phyloP scores from a whole-genome alignment of 2,888 invertebrate genomes.

The Scaptomyza cyrtandrae region DNA sequence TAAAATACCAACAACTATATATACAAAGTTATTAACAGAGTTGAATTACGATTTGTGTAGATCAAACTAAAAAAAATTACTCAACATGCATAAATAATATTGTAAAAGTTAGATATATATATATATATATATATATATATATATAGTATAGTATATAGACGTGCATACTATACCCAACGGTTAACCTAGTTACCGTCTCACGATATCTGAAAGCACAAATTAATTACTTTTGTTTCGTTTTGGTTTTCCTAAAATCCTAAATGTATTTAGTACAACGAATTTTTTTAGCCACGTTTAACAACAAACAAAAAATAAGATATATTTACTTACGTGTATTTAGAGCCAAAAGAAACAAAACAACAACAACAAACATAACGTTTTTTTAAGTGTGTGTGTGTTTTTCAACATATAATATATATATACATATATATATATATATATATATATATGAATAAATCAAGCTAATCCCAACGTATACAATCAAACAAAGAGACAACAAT shows the following conservation, averaged over 20 bases:
- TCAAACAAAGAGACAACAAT: constrained; percentile 20
- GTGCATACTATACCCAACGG: constrained; percentile 24
- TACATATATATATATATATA: not conserved
- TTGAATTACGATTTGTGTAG: constrained; percentile 34
- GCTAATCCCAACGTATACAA: constrained; percentile 20
- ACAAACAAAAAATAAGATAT: constrained; percentile 2
- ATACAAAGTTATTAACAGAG: constrained; percentile 13
- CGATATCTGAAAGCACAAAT: constrained; percentile 27
- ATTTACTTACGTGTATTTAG: constrained; percentile 40
- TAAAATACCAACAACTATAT: constrained; percentile 25
- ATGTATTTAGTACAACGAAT: constrained; percentile 55
- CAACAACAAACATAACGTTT: too few relatives aligned
- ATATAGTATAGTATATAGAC: constrained; percentile 14
- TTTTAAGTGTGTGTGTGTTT: constrained; percentile 42
- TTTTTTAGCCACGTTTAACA: constrained; percentile 10
- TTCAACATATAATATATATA: not conserved
- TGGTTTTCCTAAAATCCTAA: not conserved
- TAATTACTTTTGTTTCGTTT: constrained; percentile 2
- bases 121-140: constrained; percentile 3
- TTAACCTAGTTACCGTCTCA: constrained; percentile 48
- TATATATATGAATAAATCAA: not conserved
- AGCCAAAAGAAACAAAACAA: constrained; percentile 19
- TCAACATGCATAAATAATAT: constrained; percentile 20
- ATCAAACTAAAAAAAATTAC: constrained; percentile 16
- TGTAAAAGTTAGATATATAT: constrained; percentile 21